Conservation (phyloP, 2,113 vertebrate genomes). For the Alethe castanea region DNA sequence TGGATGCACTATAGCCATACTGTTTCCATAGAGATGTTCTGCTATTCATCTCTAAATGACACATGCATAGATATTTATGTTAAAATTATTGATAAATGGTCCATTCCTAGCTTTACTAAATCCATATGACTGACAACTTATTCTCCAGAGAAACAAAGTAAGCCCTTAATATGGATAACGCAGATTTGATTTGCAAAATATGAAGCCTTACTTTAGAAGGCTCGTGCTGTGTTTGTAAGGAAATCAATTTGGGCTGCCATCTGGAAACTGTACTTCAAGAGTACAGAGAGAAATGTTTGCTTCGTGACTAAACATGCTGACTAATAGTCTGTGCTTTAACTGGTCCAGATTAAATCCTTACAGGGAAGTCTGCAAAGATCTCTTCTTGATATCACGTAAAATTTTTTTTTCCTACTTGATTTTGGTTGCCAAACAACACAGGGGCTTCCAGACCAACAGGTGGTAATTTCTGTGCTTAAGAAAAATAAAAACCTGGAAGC, state of each 20-base stretch:
- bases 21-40: conserved; percentile 57
- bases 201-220: not conserved
- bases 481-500: not conserved
- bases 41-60: not conserved
- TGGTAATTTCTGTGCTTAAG: not conserved
- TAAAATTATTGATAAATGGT: not conserved
- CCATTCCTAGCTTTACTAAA: not conserved
- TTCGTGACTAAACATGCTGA: conserved; percentile 35
- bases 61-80: not conserved
- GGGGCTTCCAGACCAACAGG: not conserved
- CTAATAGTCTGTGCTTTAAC: not conserved
- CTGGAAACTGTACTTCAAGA: conserved; percentile 46
- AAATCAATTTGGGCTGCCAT: conserved; percentile 14
- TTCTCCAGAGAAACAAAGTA: not conserved
- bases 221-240: not conserved
- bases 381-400: not conserved
- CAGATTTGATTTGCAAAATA: not conserved
- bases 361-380: not conserved
- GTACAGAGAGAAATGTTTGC: conserved; percentile 16
- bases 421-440: accelerated
- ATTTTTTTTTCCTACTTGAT: not conserved
- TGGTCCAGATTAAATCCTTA: not conserved
- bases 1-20: not conserved
- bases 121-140: not conserved
- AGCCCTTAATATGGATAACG: not conserved